Evolutionary conservation across 2,113 vertebrate genomes (phyloP).

Genomic region (Sinocyclocheilus maitianheensis): DNA sequence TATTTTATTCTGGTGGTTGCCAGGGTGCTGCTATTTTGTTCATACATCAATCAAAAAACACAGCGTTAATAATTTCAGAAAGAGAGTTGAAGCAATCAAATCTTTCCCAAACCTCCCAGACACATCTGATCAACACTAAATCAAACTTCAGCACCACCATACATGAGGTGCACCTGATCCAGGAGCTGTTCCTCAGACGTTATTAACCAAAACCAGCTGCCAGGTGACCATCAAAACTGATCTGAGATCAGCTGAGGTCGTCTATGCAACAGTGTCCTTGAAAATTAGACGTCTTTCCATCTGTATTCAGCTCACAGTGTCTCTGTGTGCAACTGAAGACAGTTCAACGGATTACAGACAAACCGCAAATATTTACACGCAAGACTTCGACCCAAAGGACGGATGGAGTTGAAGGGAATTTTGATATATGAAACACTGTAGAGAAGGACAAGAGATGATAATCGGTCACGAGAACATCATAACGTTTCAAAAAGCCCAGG

Average conservation of each 20-base stretch:
- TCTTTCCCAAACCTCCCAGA: too few relatives aligned
- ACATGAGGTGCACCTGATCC: neutral
- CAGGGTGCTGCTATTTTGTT: too few relatives aligned
- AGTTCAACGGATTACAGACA: constrained; percentile 34
- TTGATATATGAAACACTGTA: too few relatives aligned
- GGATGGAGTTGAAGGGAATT: neutral
- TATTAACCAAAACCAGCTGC: neutral
- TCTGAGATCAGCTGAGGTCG: neutral
- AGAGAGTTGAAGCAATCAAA: too few relatives aligned
- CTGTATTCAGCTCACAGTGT: constrained; percentile 35
- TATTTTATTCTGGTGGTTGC: too few relatives aligned
- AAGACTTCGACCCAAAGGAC: neutral
- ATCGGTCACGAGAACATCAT: too few relatives aligned
- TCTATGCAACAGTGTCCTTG: neutral
- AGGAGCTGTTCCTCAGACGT: neutral
- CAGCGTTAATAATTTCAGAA: too few relatives aligned
- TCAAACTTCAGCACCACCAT: neutral
- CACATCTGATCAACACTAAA: neutral
- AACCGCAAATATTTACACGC: constrained; percentile 42
- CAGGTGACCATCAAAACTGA: neutral
- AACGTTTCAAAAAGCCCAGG: too few relatives aligned
- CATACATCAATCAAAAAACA: too few relatives aligned
- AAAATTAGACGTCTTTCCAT: neutral
- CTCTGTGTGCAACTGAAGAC: constrained; percentile 13
- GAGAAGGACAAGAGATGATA: too few relatives aligned